Conservation (phyloP, 2,888 invertebrate species). For the Nysson spinosus region DNA sequence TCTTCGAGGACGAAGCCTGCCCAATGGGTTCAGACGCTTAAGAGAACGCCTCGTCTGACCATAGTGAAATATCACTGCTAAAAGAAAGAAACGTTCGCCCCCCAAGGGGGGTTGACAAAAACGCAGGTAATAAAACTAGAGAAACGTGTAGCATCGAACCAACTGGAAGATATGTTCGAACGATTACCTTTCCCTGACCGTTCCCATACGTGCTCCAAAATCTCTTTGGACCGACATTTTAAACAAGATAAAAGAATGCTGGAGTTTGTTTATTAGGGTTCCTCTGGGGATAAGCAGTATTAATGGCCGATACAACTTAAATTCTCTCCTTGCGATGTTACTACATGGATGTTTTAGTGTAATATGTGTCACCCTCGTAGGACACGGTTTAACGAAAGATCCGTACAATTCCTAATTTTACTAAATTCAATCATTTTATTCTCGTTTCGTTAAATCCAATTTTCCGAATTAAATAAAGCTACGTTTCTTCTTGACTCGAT, state of each 20-base stretch:
- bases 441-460: no score
- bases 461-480: no score
- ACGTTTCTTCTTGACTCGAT: no score
- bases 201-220: conserved; percentile 33
- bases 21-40: conserved; percentile 57
- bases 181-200: conserved; percentile 53
- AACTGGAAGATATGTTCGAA: conserved; percentile 54
- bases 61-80: conserved; percentile 69
- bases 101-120: conserved; percentile 65
- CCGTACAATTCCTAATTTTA: no score
- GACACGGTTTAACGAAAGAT: no score
- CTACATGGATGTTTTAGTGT: no score
- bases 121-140: conserved; percentile 69
- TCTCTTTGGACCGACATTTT: conserved; percentile 38
- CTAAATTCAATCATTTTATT: no score
- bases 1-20: conserved; percentile 32
- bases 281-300: background rate
- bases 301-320: background rate
- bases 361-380: no score
- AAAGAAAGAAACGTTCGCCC: conserved; percentile 66
- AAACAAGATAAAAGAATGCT: conserved; percentile 29
- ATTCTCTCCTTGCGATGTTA: no score
- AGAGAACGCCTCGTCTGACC: conserved; percentile 56
- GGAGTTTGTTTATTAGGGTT: background rate
- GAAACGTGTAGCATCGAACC: conserved; percentile 27